phyloP scores from a whole-genome alignment of 2,113 vertebrate species.

The Pachypanchax playfairii region DNA sequence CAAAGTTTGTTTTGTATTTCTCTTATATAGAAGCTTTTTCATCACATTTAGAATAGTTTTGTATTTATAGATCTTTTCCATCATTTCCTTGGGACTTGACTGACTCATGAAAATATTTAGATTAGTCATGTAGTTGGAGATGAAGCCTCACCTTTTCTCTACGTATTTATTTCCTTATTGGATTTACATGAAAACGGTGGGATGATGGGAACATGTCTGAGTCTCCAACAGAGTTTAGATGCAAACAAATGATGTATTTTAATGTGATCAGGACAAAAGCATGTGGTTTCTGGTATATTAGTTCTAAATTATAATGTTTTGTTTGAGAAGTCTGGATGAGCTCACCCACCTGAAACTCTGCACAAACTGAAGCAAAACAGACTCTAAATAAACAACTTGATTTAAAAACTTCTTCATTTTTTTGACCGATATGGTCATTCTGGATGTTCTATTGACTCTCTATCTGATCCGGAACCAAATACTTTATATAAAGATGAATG shows the following conservation, averaged over 20 bases:
- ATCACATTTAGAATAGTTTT: neutral
- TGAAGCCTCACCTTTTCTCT: constrained; percentile 20
- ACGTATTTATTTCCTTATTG: constrained; percentile 19
- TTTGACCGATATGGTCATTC: too few relatives aligned
- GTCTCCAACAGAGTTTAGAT: constrained; percentile 14
- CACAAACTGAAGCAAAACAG: neutral
- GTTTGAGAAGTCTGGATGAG: constrained; percentile 13
- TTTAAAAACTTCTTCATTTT: too few relatives aligned
- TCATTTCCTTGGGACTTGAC: constrained; percentile 30
- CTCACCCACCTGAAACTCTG: neutral
- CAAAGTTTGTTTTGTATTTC: neutral
- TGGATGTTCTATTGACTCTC: too few relatives aligned
- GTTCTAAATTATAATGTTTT: too few relatives aligned
- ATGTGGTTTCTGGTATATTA: too few relatives aligned
- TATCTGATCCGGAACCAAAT: too few relatives aligned
- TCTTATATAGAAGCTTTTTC: constrained; percentile 7
- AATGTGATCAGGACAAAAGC: constrained; percentile 1
- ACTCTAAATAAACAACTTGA: neutral
- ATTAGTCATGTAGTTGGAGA: constrained; percentile 50
- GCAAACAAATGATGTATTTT: constrained; percentile 8
- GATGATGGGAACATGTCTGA: constrained; percentile 2
- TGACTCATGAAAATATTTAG: constrained; percentile 42
- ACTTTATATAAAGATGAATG: too few relatives aligned
- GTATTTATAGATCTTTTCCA: constrained; percentile 31
- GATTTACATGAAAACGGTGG: constrained; percentile 37